These are phyloP conservation scores for Eubucco bourcierii DNA, from an alignment of 2,113 vertebrate genomes.

Conservation along the genomic window DNA sequence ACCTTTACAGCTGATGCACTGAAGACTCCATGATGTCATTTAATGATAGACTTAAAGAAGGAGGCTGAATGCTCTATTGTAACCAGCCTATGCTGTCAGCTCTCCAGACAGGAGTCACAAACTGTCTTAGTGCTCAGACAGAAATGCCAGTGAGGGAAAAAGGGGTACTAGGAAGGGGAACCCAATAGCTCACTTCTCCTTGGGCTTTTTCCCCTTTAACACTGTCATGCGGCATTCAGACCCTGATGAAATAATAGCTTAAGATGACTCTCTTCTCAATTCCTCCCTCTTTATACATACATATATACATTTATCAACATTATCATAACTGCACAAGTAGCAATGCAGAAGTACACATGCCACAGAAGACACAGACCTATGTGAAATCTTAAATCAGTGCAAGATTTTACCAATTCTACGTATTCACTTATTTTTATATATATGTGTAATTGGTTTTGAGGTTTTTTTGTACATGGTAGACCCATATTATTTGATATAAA, in stretches of 20 bases:
- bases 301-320: neutral
- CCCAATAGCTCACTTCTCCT: neutral
- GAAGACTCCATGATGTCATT: slow-evolving; percentile 54
- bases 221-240: neutral
- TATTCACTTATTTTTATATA: neutral
- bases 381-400: neutral
- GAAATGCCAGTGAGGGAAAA: neutral
- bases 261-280: neutral
- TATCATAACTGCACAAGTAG: slow-evolving; percentile 10
- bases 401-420: neutral
- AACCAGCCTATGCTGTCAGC: slow-evolving; percentile 36
- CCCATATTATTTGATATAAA: neutral
- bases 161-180: neutral
- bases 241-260: neutral
- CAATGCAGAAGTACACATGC: neutral
- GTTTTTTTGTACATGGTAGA: neutral
- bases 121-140: neutral
- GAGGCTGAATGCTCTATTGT: slow-evolving; percentile 36
- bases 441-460: too few species aligned
- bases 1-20: slow-evolving; percentile 66
- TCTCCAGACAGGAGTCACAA: slow-evolving; percentile 22
- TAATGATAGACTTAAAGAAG: slow-evolving; percentile 54
- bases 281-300: neutral
- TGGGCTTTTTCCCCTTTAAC: neutral
- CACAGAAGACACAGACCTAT: neutral